A percentile compares a stretch with the other conserved stretches of the same genome.
phyloP scores from a whole-genome alignment of 2,797 vertebrate species.

The Spinus pinus region DNA sequence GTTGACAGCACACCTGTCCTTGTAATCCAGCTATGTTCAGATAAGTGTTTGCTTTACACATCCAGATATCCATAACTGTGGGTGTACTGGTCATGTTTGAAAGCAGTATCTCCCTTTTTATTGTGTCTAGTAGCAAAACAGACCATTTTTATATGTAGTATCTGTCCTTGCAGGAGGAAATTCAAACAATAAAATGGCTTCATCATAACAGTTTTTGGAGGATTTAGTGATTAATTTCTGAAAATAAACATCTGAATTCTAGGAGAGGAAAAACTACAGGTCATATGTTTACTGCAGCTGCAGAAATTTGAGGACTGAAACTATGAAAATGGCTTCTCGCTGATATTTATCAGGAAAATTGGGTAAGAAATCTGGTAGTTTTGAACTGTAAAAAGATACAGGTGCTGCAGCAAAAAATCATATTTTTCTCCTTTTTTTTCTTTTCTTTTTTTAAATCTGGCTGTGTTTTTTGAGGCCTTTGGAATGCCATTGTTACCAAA shows the following conservation, averaged over 20 bases:
- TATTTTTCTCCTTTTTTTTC: background rate
- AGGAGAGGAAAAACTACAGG: background rate
- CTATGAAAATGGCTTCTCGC: background rate
- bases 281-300: background rate
- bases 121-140: background rate
- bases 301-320: background rate
- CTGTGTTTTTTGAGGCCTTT: background rate
- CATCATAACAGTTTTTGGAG: background rate
- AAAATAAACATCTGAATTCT: background rate
- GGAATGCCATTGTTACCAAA: background rate
- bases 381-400: background rate
- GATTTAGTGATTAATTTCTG: background rate
- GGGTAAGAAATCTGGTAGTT: background rate
- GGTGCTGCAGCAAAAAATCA: background rate
- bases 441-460: background rate
- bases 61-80: background rate
- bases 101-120: background rate
- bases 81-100: background rate
- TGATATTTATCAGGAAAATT: conserved; percentile 9
- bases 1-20: background rate
- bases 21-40: background rate
- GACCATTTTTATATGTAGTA: background rate
- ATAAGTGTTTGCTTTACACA: background rate
- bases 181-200: background rate
- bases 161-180: background rate